Evolutionary conservation across 1,140 invertebrate species (phyloP).

Genomic region (Mya arenaria): DNA sequence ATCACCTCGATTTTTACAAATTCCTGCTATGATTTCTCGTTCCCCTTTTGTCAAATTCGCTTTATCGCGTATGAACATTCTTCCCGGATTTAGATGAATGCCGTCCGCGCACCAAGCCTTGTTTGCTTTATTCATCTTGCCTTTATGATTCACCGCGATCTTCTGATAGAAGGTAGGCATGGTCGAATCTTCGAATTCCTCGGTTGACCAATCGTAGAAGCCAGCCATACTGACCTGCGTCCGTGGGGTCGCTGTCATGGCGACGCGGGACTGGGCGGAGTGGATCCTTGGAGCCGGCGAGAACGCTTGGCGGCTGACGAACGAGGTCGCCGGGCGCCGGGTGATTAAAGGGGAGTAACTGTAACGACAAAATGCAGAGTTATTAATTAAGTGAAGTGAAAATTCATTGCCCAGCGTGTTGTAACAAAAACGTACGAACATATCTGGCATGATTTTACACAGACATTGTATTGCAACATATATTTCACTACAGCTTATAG

Average conservation of each 20-base stretch:
- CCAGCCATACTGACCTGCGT: conserved; percentile 69
- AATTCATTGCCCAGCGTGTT: too few relatives aligned
- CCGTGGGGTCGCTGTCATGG: conserved; percentile 54
- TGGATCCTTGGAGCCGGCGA: conserved; percentile 60
- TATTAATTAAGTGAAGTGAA: too few relatives aligned
- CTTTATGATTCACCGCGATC: conserved; percentile 58
- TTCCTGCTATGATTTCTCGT: conserved; percentile 75
- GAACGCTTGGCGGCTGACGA: conserved; percentile 58
- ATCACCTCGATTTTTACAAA: conserved; percentile 74
- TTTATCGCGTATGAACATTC: conserved; percentile 75
- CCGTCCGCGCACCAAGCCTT: conserved; percentile 57
- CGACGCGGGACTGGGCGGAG: conserved; percentile 53
- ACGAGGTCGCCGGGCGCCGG: conserved; percentile 58
- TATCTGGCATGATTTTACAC: too few relatives aligned
- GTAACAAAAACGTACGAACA: too few relatives aligned
- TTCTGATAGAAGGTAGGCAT: conserved; percentile 71
- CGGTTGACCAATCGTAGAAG: conserved; percentile 75
- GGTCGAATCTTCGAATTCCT: conserved; percentile 63
- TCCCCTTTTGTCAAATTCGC: conserved; percentile 75
- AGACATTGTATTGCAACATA: too few relatives aligned
- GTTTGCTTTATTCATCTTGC: conserved; percentile 14
- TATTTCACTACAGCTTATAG: too few relatives aligned
- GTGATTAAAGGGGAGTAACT: conserved; percentile 58
- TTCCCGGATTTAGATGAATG: conserved; percentile 59
- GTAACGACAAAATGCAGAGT: too few relatives aligned